Percentiles rank a stretch among this genome's conserved stretches.
Evolutionary conservation across 2,888 invertebrate genomes (phyloP).

Genomic region (Tolmerus cingulatus): DNA sequence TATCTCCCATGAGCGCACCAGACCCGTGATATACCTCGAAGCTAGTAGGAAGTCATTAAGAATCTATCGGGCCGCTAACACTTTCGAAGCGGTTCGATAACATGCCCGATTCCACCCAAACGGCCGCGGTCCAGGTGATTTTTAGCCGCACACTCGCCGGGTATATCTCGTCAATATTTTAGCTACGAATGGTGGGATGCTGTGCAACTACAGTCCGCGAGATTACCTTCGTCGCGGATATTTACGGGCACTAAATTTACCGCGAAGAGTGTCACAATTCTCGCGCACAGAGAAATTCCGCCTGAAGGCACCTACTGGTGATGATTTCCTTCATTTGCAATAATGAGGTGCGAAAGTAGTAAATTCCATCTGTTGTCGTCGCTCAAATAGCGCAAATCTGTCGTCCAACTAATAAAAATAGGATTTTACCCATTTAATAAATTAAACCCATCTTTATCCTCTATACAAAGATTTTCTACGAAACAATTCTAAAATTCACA

Average conservation of each 20-base stretch:
- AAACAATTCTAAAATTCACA: background rate
- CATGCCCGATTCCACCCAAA: constrained; percentile 1
- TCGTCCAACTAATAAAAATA: background rate
- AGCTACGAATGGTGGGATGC: constrained; percentile 6
- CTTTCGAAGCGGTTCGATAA: constrained; percentile 21
- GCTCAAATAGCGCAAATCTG: background rate
- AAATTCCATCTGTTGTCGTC: background rate
- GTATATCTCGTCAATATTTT: constrained; percentile 11
- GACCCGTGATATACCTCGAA: constrained; percentile 2
- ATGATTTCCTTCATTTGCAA: background rate
- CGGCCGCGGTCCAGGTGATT: background rate
- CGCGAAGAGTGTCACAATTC: background rate
- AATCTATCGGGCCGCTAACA: constrained; percentile 25
- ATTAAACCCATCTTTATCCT: background rate
- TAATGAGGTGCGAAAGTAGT: constrained; percentile 2
- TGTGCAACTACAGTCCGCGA: background rate
- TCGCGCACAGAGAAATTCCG: background rate
- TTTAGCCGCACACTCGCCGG: background rate
- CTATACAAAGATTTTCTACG: background rate
- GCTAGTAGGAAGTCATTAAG: constrained; percentile 36
- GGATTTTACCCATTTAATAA: background rate
- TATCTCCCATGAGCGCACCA: constrained; percentile 17
- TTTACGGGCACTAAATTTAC: constrained; percentile 21
- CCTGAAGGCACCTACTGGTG: background rate
- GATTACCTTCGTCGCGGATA: background rate